Conservation (phyloP, 2,113 vertebrate genomes). For the Paracanthobrama guichenoti region DNA sequence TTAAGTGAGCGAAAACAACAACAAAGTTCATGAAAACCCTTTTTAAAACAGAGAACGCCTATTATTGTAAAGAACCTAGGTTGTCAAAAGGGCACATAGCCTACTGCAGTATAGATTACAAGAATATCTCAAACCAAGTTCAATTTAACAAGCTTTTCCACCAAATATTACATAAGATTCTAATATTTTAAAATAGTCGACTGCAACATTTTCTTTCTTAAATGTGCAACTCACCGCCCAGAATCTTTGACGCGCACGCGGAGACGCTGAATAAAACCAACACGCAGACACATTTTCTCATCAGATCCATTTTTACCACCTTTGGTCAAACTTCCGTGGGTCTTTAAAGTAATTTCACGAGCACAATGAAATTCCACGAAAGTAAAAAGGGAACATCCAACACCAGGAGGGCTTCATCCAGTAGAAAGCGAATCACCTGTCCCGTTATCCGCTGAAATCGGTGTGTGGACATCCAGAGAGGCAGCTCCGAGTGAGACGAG, state of each 20-base stretch:
- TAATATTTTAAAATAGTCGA: neutral
- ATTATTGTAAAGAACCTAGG: neutral
- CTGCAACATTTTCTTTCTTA: neutral
- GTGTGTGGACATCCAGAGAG: neutral
- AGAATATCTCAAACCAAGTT: neutral
- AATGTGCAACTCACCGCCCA: conserved; percentile 54
- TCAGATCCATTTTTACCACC: conserved; percentile 55
- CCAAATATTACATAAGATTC: neutral
- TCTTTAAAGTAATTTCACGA: neutral
- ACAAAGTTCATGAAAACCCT: neutral
- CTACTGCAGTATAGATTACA: neutral
- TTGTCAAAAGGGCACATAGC: neutral
- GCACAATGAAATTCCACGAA: neutral
- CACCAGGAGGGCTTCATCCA: neutral
- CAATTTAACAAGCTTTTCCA: neutral
- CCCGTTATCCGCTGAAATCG: neutral
- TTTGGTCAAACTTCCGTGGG: conserved; percentile 22
- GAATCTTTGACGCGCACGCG: conserved; percentile 46
- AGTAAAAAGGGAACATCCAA: neutral
- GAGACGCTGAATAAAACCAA: conserved; percentile 43
- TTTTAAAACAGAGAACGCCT: neutral
- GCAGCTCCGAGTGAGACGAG: conserved; percentile 11
- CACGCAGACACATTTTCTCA: conserved; percentile 33
- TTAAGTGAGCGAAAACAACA: neutral
- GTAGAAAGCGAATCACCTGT: neutral